Percentiles rank a stretch among this genome's conserved stretches.
Conservation (phyloP, 2,797 vertebrate genomes). For the Hippoglossus hippoglossus region DNA sequence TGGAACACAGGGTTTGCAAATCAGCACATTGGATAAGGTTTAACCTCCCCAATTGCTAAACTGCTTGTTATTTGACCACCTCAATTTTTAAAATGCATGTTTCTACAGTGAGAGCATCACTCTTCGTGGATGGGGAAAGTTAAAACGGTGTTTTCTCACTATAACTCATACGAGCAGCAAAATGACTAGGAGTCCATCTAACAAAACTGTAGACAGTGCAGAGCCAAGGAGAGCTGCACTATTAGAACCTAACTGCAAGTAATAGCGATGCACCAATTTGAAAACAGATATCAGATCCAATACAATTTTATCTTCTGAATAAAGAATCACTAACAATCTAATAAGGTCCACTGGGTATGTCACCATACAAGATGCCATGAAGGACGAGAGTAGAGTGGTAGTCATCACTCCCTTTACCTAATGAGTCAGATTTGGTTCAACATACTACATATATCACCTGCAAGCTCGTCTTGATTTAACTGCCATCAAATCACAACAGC, state of each 20-base stretch:
- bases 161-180: not conserved
- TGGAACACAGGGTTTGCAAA: slow-evolving; percentile 32
- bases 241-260: too few relatives aligned
- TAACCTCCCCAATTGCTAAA: not conserved
- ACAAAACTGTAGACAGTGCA: too few relatives aligned
- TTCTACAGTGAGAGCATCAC: not conserved
- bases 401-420: not conserved
- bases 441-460: not conserved
- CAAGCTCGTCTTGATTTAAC: not conserved
- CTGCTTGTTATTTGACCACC: slow-evolving; percentile 4
- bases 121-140: too few relatives aligned
- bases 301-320: too few relatives aligned
- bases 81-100: not conserved
- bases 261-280: too few relatives aligned
- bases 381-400: too few relatives aligned
- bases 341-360: not conserved
- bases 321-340: too few relatives aligned
- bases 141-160: not conserved
- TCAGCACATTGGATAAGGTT: not conserved
- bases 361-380: not conserved
- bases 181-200: too few relatives aligned
- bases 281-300: too few relatives aligned
- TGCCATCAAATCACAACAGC: too few relatives aligned
- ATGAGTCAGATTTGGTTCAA: not conserved
- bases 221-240: too few relatives aligned